Conservation (phyloP, 2,797 vertebrate genomes). For the Allobates femoralis region DNA sequence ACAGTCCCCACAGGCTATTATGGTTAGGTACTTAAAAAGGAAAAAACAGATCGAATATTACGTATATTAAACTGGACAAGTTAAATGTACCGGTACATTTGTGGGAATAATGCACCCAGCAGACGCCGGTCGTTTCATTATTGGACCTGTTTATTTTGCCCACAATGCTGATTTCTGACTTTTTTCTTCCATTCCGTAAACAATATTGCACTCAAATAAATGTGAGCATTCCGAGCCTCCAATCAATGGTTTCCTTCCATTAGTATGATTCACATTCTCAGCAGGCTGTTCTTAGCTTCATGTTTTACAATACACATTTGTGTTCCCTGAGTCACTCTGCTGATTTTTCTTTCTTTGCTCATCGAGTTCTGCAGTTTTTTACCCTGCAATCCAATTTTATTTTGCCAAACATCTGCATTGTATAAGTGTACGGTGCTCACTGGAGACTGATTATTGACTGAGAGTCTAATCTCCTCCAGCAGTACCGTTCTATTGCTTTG, state of each 20-base stretch:
- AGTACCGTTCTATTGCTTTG: constrained; percentile 32
- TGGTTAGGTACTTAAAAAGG: too few species aligned
- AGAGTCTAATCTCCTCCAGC: constrained; percentile 24
- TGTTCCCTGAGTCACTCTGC: neutral
- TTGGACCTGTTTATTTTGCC: neutral
- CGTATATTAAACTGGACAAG: neutral
- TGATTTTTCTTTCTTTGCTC: constrained; percentile 4
- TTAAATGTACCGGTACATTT: too few species aligned
- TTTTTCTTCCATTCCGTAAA: neutral
- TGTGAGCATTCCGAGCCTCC: neutral
- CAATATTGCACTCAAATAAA: neutral
- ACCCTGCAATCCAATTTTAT: constrained; percentile 14
- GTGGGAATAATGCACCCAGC: neutral
- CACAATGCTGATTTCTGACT: neutral
- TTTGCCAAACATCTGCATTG: constrained; percentile 18
- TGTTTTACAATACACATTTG: constrained; percentile 13
- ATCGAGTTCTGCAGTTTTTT: constrained; percentile 7
- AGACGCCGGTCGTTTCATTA: neutral
- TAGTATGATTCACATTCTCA: neutral
- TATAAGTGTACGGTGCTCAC: neutral
- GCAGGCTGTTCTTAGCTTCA: neutral
- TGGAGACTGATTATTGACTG: constrained; percentile 42
- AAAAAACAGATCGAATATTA: too few species aligned
- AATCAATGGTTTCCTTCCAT: neutral
- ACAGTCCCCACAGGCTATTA: too few species aligned